A percentile compares a stretch with the other conserved stretches of the same genome.
Evolutionary conservation across 2,797 vertebrate genomes (phyloP).

Genomic region (Pteropus rufus): DNA sequence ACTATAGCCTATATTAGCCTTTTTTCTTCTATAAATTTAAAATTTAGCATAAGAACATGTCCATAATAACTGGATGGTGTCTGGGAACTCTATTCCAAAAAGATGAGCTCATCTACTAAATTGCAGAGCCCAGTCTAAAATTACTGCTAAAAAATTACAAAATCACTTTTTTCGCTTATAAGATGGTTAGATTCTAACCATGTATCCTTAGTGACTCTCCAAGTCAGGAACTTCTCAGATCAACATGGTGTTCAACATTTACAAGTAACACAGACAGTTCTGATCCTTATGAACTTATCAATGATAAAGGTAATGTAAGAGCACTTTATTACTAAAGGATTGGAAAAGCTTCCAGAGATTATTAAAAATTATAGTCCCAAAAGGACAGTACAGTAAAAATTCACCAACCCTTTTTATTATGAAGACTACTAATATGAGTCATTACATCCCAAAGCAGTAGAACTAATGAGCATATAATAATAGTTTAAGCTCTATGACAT

Average conservation of each 20-base stretch:
- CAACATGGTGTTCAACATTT: not conserved
- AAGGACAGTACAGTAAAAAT: slow-evolving; percentile 63
- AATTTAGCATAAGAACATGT: not conserved
- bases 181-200: not conserved
- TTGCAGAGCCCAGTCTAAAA: slow-evolving; percentile 16
- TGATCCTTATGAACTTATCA: slow-evolving; percentile 31
- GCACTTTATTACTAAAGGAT: slow-evolving; percentile 7
- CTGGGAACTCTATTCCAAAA: slow-evolving; percentile 8
- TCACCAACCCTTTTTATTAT: slow-evolving; percentile 62
- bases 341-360: slow-evolving; percentile 44
- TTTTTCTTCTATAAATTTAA: not conserved
- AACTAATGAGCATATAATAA: slow-evolving; percentile 64
- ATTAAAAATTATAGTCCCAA: slow-evolving; percentile 64
- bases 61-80: not conserved
- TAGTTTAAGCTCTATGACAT: slow-evolving; percentile 53
- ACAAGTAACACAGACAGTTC: slow-evolving; percentile 9
- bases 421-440: slow-evolving; percentile 59
- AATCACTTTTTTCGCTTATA: slow-evolving; percentile 1
- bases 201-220: slow-evolving; percentile 20
- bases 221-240: not conserved
- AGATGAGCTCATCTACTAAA: not conserved
- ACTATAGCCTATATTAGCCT: not conserved
- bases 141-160: not conserved
- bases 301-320: slow-evolving; percentile 4
- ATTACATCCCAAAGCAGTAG: slow-evolving; percentile 63